Evolutionary conservation across 64 coral and sea anemone genomes (phyloP), one percentile per base, ranked within the genome.

Genomic region (Orbicella faveolata): DNA sequence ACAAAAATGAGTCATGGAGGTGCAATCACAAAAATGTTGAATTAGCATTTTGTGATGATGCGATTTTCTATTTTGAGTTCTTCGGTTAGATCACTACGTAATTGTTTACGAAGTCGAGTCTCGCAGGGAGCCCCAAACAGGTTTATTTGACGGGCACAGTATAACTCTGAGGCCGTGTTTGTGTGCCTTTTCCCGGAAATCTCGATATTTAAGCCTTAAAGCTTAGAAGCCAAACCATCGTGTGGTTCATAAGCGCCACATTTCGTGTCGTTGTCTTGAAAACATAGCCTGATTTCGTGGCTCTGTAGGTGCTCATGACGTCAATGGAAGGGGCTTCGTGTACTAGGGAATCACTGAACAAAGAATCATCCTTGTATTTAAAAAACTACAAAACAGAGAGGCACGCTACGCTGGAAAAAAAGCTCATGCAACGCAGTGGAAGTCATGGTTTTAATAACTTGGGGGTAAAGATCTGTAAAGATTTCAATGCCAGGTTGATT

Each of bases 251-350:
- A 33, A 57, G 11, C 8, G 51, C 51, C 11, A 11, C 36, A 26
- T 72, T 73, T 85, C 82, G 82, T 85, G 82, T 85, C 26, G n/a
- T 21, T 26, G 64, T 23, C 2, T 52, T 73, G 20, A 70, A 25
- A 51, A 72, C 36, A 41, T 37, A 69, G 63, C 82, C 36, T 85
- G 82, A 85, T 68, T 85, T 85, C 41, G 82, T 85, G 82, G 39
- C 48, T n/a, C 36, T 72, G 23, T 21, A 25, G 34, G 63, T 53
- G 26, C 20, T 37, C 14, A 52, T 85, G 82, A 85, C 82, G 82
- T 85, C 82, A 85, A 85, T 72, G 9, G 63, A 39, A 39, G 15
- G 65, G 39, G 25, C 21, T 52, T 85, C 65, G 64, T 73, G 62
- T 73, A 26, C 21, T 52, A 36, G 12, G 52, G 63, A 85, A 52